Evolutionary conservation across 2,888 invertebrate species (phyloP), one percentile per base, ranked within the genome.

Genomic region (Drosophila testacea): DNA sequence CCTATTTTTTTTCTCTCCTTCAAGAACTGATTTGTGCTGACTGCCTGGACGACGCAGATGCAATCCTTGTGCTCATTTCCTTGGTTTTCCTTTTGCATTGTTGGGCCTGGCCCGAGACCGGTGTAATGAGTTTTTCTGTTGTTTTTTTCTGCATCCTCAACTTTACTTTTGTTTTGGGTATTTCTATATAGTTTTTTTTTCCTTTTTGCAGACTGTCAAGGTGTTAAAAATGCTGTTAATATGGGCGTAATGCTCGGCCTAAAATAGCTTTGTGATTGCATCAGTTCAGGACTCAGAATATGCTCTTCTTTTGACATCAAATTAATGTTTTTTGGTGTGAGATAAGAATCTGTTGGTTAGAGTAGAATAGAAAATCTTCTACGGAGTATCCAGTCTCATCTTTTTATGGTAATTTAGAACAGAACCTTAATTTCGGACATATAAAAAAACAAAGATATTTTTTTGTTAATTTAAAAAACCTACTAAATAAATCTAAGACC

Each of bases 91-190:
- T 60, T 50, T 60, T 48, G 67, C 68, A 82, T 88, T 88, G 88
- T 85, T 77, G 80, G 66, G 65, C 54, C 61, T 62, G 51, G 16
- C 52, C 73, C 71, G 72, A 81, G 70, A 86, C 88, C 90, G 86
- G 86, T 84, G 88, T 70, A 89, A 88, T 83, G 80, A 77, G 77
- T 89, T 88, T 74, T 69, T 84, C 59, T 62, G 22, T 59, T 73
- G 13, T 11, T 13, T 22, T 22, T 34, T 30, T 46, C 6, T 30
- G 7, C n/a, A 34, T 32, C 59, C 56, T 61, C 32, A 54, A 60
- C 66, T 55, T 57, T 59, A 57, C 55, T 64, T 73, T 73, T 64
- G 72, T 87, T 60, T 67, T 64, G 79, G 83, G 72, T 75, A 70
- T 80, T 76, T 48, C 47, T 54, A 6, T 41, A 32, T 41, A 38